Conservation (phyloP, 2,888 invertebrate species). For the Drosophila phalerata region DNA sequence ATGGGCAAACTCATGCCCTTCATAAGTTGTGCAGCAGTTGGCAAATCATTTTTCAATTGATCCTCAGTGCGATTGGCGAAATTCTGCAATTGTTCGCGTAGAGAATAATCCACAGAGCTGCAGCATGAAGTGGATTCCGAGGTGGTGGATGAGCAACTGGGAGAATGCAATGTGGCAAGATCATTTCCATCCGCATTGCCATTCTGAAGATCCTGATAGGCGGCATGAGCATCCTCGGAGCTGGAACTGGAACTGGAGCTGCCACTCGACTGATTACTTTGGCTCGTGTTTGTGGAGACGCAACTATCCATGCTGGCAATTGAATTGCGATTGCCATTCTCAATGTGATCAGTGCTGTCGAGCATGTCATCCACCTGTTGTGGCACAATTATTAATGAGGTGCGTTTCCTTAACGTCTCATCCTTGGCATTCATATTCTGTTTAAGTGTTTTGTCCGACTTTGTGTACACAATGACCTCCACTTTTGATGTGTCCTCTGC, state of each 20-base stretch:
- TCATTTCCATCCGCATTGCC: slow-evolving; percentile 77
- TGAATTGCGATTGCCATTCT: slow-evolving; percentile 81
- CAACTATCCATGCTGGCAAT: slow-evolving; percentile 85
- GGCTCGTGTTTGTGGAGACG: slow-evolving; percentile 77
- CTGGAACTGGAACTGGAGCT: slow-evolving; percentile 44
- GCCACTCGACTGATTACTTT: slow-evolving; percentile 72
- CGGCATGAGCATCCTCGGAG: slow-evolving; percentile 75
- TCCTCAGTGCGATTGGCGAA: slow-evolving; percentile 77
- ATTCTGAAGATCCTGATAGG: slow-evolving; percentile 84
- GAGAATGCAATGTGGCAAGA: slow-evolving; percentile 40
- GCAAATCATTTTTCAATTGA: slow-evolving; percentile 33
- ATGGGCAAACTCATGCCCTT: slow-evolving; percentile 61
- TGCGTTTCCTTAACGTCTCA: slow-evolving; percentile 84
- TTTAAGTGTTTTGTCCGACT: slow-evolving; percentile 84
- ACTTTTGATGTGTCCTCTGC: slow-evolving; percentile 76
- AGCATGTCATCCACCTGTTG: slow-evolving; percentile 68
- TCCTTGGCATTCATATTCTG: slow-evolving; percentile 85
- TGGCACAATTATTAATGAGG: slow-evolving; percentile 84
- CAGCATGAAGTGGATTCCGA: slow-evolving; percentile 81
- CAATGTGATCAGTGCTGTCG: slow-evolving; percentile 9
- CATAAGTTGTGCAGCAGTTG: slow-evolving; percentile 54
- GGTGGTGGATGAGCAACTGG: slow-evolving; percentile 42
- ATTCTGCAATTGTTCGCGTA: slow-evolving; percentile 84
- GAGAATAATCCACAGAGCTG: slow-evolving; percentile 84
- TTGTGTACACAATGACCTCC: slow-evolving; percentile 83